Evolutionary conservation across 2,113 vertebrate species (phyloP).

Genomic region (Alethe castanea): DNA sequence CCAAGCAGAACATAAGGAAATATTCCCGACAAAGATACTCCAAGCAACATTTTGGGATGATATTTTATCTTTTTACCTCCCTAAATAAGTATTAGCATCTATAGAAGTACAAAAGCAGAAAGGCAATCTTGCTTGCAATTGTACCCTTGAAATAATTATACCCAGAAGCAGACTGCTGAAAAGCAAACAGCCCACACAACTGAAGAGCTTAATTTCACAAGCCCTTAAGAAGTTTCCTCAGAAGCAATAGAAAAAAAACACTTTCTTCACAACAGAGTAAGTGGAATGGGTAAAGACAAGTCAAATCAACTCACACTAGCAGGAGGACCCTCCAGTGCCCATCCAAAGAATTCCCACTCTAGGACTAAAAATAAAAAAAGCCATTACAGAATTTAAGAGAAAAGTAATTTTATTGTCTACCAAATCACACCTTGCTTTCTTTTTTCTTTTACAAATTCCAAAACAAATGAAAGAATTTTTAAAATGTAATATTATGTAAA

Average conservation of each 20-base stretch:
- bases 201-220: neutral
- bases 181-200: neutral
- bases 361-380: neutral
- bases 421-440: neutral
- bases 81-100: neutral
- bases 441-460: conserved; percentile 3
- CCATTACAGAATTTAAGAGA: neutral
- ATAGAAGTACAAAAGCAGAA: neutral
- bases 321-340: neutral
- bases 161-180: neutral
- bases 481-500: neutral
- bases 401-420: conserved; percentile 57
- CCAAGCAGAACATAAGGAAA: neutral
- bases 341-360: neutral
- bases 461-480: neutral
- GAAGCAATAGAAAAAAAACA: neutral
- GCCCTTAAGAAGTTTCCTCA: neutral
- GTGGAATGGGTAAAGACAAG: neutral
- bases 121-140: neutral
- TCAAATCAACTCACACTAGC: neutral
- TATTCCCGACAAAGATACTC: neutral
- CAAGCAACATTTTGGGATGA: neutral
- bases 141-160: neutral
- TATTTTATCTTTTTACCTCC: neutral
- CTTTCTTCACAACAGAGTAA: neutral